Evolutionary conservation across 2,797 vertebrate species (phyloP).

Genomic region (Sus cebifrons): DNA sequence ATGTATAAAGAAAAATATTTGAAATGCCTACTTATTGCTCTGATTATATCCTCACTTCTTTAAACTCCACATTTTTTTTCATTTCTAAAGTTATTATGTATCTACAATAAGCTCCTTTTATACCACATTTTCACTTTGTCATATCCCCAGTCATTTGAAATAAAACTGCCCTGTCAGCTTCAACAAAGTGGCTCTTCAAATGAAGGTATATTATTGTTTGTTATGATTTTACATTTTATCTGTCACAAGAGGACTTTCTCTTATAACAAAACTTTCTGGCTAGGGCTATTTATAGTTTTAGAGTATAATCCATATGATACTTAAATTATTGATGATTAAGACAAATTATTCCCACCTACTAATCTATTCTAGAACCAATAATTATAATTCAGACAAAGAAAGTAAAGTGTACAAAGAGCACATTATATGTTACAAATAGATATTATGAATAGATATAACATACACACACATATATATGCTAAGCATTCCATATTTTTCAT

Average conservation of each 20-base stretch:
- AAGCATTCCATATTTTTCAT: neutral
- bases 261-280: neutral
- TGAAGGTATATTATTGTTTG: constrained; percentile 39
- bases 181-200: constrained; percentile 55
- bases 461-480: neutral
- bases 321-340: constrained; percentile 58
- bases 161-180: constrained; percentile 56
- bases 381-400: constrained; percentile 57
- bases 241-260: constrained; percentile 37
- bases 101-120: constrained; percentile 63
- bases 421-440: neutral
- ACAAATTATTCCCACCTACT: constrained; percentile 40
- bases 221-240: constrained; percentile 42
- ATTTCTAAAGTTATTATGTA: constrained; percentile 4
- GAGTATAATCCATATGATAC: neutral
- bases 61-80: constrained; percentile 62
- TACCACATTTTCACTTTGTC: constrained; percentile 48
- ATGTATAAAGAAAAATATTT: constrained; percentile 60
- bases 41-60: constrained; percentile 49
- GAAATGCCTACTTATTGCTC: neutral
- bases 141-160: constrained; percentile 42
- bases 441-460: neutral
- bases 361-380: constrained; percentile 17
- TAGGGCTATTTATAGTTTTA: constrained; percentile 47
- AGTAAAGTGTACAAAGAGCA: constrained; percentile 39